Evolutionary conservation across 2,888 invertebrate species (phyloP), one percentile per base, ranked within the genome.

Genomic region (Syrista parreyssii): DNA sequence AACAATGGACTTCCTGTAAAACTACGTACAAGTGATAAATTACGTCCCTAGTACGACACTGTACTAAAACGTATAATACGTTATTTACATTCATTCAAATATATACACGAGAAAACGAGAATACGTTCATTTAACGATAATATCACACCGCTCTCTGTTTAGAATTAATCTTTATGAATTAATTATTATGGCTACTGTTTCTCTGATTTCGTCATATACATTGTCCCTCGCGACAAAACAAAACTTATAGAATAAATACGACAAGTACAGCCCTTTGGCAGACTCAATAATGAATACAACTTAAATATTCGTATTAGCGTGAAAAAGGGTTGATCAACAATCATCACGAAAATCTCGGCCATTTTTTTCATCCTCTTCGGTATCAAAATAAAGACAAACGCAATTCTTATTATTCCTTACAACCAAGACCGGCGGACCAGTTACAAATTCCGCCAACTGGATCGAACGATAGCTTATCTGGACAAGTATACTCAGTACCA

Each of bases 371-470:
- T 23, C 2, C 55, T 55, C 9, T 23, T 55, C 23, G 23, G 23
- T 55, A 55, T 55, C 55, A 23, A 55, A 55, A 55, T 55, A 9
- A 55, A 55, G 23, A 55, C 23, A 55, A 55, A 23, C 23, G 23
- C 55, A 55, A 55, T 55, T 55, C 11, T 73, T 31, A 76, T 85
- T 88, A 92, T 81, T 96, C 95, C 81, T 94, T 94, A 87, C 97
- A 97, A 1, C 96, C 96, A 30, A 96, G 92, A 1, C 96, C 97
- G 0, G 96, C 95, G 0, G 96, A 95, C 97, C 97, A 97, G 92
- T 97, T 97, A 90, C 98, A 98, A 84, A 97, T 97, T 33, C 97
- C 97, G 6, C 97, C 97, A 1, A 97, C 95, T 0, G 97, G 97
- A 90, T 98, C 97, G 89, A 97, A 98, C 86, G 96, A 96, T 4